Evolutionary conservation across 2,888 invertebrate genomes (phyloP), one percentile per base, ranked within the genome.

Genomic region (Plagiodera versicolora): DNA sequence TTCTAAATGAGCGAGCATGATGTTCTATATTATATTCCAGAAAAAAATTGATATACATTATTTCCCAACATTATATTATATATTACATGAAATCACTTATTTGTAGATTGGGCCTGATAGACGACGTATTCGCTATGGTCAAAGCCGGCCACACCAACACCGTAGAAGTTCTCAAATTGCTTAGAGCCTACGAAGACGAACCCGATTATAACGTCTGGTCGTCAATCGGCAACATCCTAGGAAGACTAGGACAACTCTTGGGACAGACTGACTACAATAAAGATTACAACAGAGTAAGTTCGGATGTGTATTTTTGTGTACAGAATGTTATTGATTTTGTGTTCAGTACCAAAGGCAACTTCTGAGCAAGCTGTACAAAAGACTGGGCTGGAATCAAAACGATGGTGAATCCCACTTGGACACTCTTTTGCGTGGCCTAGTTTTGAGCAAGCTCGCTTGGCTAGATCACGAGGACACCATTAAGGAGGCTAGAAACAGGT

Each of bases 191-290:
- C 77, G 85, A 87, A 65, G 87, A 91, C 69, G 96, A 98, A 79
- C 89, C 88, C 35, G 92, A 96, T 80, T 98, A 91, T 81, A 95
- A 95, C 0, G 97, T 97, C 0, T 98, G 97, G 97, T 90, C 89
- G 6, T 89, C 90, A 0, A 88, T 95, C 67, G 86, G 87, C 45
- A 90, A 89, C 76, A 91, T 91, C 70, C 81, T 96, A 56, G 85
- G 87, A n/a, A 90, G 89, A 75, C 82, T 96, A 55, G 86, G 87
- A 59, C 85, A 87, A 48, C 82, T 96, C 24, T 82, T 95, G 62
- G 90, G 92, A 2, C 90, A 94, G 78, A 91, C 94, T 0, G 89
- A 91, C 16, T 85, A 87, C 63, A 86, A 89, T 72, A 86, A 88
- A 17, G 83, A 87, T 1, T 90, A 92, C 71, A 88, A 90, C 77